Base-by-base conservation (phyloP, 1,140 invertebrate genomes). In the Heliconius melpomene region DNA sequence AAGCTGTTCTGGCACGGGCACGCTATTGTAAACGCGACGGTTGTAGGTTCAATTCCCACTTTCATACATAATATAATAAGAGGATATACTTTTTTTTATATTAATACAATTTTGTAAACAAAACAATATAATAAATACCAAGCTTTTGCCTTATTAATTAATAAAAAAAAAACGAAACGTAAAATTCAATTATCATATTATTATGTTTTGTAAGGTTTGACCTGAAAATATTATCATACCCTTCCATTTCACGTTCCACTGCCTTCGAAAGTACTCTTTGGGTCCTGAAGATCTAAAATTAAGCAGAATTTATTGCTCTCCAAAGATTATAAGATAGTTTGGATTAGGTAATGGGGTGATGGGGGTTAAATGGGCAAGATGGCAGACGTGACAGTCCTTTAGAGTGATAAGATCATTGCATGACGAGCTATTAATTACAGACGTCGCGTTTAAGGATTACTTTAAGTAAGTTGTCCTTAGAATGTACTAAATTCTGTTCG, bases 241-340 rank as follows among this genome's bases (percentile, higher is more conserved):
- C 60, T 77, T 40, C 46, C 32, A 77, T 77, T 77, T 60, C 29
- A 50, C 60, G 23, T 71, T 26, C 46, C 57, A 29, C 36, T 60
- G 57, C 75, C 16, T 77, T 29, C 29, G 23, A 77, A 77, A 71
- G 75, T 16, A 29, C 60, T 66, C 60, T 66, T 66, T 29, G 26
- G 60, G 36, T 13, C 46, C 66, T 40, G 38, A 7, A 70, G 36
- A 77, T 50, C 75, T 71, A 70, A 77, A 70, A 77, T 77, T 77
- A 77, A 77, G 36, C 75, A 18, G 23, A 77, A 77, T 70, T 46
- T 60, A 77, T 77, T 60, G 75, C 23, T 66, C 57, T 23, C 75
- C 60, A 54, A 50, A 70, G 75, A 77, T 77, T 71, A 77, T 71
- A 7, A 77, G 60, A 77, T 77, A 77, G 75, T 46, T 38, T 29